Evolutionary conservation across 2,113 vertebrate genomes (phyloP).

Genomic region (Vulpes lagopus): DNA sequence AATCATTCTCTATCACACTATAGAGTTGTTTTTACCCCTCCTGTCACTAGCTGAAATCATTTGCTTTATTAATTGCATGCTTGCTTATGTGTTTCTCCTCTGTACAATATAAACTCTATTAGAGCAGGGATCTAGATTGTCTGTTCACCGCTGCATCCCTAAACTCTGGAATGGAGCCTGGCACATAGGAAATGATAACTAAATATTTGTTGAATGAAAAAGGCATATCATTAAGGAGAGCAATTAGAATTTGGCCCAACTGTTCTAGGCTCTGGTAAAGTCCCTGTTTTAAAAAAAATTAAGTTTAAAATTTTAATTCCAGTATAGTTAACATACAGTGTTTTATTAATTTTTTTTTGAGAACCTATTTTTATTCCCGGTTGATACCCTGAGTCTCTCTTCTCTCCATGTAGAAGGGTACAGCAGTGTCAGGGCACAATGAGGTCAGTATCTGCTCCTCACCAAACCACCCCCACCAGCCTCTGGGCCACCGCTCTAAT

Average conservation of each 20-base stretch:
- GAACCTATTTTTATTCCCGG: too few species aligned
- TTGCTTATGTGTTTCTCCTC: neutral
- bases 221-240: neutral
- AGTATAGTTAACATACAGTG: neutral
- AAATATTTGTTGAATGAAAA: slow-evolving; percentile 1
- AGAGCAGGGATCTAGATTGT: neutral
- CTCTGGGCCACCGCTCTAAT: too few species aligned
- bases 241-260: neutral
- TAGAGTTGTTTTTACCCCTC: neutral
- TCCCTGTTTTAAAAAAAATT: neutral
- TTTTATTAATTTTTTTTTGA: neutral
- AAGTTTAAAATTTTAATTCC: neutral
- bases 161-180: neutral
- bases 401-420: too few species aligned
- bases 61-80: neutral
- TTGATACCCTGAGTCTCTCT: too few species aligned
- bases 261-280: neutral
- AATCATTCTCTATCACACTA: neutral
- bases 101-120: neutral
- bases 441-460: too few species aligned
- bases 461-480: too few species aligned
- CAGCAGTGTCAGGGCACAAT: too few species aligned
- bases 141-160: neutral
- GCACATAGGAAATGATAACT: neutral
- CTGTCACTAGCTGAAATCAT: neutral